These are phyloP conservation scores for Heliconius aoede DNA, from an alignment of 2,888 invertebrate genomes.

Conservation along the genomic window DNA sequence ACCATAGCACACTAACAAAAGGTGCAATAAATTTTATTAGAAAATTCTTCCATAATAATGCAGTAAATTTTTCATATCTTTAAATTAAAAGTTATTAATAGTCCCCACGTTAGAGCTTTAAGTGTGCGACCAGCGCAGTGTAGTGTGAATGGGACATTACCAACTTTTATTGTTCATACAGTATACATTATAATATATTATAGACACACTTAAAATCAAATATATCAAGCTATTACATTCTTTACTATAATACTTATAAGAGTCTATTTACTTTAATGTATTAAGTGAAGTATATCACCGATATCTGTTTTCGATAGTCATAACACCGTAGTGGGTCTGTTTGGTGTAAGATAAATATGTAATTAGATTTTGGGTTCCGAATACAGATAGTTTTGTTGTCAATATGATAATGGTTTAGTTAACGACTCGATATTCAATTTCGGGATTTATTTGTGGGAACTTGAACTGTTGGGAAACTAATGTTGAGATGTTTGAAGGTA, in stretches of 20 bases:
- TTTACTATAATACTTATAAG: slow-evolving; percentile 27
- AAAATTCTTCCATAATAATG: slow-evolving; percentile 44
- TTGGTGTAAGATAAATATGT: slow-evolving; percentile 47
- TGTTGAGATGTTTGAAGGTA: background rate
- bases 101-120: slow-evolving; percentile 50
- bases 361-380: slow-evolving; percentile 45
- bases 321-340: slow-evolving; percentile 47
- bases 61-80: slow-evolving; percentile 47
- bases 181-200: slow-evolving; percentile 63
- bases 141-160: slow-evolving; percentile 72
- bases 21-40: slow-evolving; percentile 42
- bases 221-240: slow-evolving; percentile 20
- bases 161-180: slow-evolving; percentile 72
- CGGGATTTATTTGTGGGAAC: slow-evolving; percentile 32
- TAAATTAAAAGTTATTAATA: slow-evolving; percentile 51
- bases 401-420: slow-evolving; percentile 39
- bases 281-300: slow-evolving; percentile 33
- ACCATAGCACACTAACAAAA: slow-evolving; percentile 10
- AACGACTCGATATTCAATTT: slow-evolving; percentile 30
- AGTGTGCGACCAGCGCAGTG: slow-evolving; percentile 66
- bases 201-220: slow-evolving; percentile 58
- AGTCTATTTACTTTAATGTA: slow-evolving; percentile 27
- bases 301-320: slow-evolving; percentile 40
- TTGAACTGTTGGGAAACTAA: background rate
- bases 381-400: slow-evolving; percentile 44